Percentiles rank a stretch among this genome's conserved stretches.
Conservation (phyloP, 2,113 vertebrate genomes). For the Elgaria multicarinata region DNA sequence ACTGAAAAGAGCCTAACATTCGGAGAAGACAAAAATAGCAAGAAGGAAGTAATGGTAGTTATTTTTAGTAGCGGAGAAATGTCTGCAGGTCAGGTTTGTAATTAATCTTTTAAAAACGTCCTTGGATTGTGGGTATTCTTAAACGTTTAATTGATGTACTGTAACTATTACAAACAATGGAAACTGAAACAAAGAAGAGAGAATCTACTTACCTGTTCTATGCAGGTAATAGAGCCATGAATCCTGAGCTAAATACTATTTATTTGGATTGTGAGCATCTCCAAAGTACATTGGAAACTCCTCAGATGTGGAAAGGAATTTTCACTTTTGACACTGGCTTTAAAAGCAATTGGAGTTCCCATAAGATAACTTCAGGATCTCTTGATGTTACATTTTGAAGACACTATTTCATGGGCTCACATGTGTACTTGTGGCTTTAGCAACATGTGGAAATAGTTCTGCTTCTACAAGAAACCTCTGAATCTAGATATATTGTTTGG, state of each 20-base stretch:
- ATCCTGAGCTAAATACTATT: background rate
- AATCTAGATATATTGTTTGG: background rate
- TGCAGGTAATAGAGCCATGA: background rate
- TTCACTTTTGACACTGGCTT: no score
- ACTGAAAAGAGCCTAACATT: background rate
- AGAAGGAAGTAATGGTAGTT: slow-evolving; percentile 10
- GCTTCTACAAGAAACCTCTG: background rate
- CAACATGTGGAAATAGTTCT: background rate
- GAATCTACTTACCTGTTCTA: background rate
- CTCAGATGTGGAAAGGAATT: background rate
- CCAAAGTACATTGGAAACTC: background rate
- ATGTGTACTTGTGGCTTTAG: background rate
- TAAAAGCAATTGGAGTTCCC: background rate
- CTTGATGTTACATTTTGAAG: background rate
- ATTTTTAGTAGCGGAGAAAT: rapidly evolving
- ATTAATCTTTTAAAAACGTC: slow-evolving; percentile 2
- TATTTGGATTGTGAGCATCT: background rate
- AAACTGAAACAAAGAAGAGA: background rate
- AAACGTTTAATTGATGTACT: background rate
- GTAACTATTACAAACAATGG: background rate
- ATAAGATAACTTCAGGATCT: background rate
- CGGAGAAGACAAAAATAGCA: background rate
- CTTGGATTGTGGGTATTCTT: background rate
- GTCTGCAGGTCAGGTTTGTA: background rate
- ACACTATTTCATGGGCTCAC: background rate